phyloP scores from a whole-genome alignment of 2,888 invertebrate species.

The Platycnemis pennipes region DNA sequence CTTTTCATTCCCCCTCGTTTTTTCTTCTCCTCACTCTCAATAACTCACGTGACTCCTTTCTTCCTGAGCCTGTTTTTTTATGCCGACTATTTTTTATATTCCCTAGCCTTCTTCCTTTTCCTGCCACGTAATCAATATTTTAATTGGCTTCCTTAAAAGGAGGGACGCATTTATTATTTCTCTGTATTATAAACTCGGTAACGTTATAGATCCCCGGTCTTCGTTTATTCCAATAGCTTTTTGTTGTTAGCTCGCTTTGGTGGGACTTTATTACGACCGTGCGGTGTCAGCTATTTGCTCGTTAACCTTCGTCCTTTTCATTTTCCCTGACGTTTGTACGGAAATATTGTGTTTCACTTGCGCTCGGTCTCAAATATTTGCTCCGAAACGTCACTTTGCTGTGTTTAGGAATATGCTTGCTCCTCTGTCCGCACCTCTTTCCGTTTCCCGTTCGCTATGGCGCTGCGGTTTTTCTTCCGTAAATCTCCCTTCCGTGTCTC shows the following conservation, averaged over 20 bases:
- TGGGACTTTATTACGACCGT: neutral
- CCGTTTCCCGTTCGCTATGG: neutral
- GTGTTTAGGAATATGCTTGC: slow-evolving; percentile 9
- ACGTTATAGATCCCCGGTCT: neutral
- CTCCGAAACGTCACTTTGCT: neutral
- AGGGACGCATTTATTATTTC: neutral
- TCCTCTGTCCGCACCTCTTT: neutral
- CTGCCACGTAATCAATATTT: slow-evolving; percentile 54
- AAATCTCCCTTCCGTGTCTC: neutral
- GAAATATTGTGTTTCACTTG: neutral
- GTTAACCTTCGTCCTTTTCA: neutral
- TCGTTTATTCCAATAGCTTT: neutral
- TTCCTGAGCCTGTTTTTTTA: neutral
- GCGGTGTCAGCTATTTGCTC: neutral
- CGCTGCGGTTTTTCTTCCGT: neutral
- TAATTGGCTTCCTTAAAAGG: slow-evolving; percentile 54
- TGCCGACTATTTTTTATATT: neutral
- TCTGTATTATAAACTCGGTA: neutral
- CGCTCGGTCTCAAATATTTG: neutral
- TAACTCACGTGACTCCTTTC: slow-evolving; percentile 9
- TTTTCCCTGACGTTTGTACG: neutral
- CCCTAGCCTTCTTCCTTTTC: neutral
- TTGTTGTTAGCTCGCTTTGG: neutral
- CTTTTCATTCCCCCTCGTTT: neutral
- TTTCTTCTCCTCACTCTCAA: slow-evolving; percentile 28